phyloP scores from a whole-genome alignment of 2,797 vertebrate species.

The Columba guinea region DNA sequence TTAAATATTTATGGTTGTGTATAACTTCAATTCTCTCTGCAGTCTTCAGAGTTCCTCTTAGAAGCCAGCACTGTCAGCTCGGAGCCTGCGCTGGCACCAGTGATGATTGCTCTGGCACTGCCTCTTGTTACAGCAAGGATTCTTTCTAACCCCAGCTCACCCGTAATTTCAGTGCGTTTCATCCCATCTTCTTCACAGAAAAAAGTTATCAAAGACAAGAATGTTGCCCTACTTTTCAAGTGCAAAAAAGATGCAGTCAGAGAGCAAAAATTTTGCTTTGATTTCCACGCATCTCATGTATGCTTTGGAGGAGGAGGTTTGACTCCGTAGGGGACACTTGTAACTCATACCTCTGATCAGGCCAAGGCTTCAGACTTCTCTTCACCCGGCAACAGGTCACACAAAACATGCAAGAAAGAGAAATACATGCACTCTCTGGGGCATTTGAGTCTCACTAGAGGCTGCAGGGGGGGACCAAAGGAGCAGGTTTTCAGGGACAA shows the following conservation, averaged over 20 bases:
- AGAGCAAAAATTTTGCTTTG: background rate
- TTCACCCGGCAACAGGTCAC: background rate
- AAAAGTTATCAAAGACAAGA: slow-evolving; percentile 5
- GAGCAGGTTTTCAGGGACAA: background rate
- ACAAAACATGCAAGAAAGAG: background rate
- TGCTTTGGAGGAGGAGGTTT: background rate
- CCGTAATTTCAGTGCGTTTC: background rate
- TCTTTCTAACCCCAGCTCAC: background rate
- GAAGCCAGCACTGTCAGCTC: background rate
- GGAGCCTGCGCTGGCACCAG: background rate
- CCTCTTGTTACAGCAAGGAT: background rate
- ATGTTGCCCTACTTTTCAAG: background rate
- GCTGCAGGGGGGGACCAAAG: background rate
- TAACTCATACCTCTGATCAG: background rate
- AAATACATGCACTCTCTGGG: rapidly evolving
- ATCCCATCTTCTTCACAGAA: background rate
- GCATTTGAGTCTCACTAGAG: background rate
- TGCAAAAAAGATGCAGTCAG: background rate
- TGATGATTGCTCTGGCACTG: background rate
- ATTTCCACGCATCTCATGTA: background rate
- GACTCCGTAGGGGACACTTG: background rate
- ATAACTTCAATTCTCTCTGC: slow-evolving; percentile 8
- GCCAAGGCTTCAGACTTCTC: background rate
- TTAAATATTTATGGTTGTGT: slow-evolving; percentile 58
- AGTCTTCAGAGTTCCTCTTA: background rate